Evolutionary conservation across 2,113 vertebrate genomes (phyloP).

Genomic region (Craseonycteris thonglongyai): DNA sequence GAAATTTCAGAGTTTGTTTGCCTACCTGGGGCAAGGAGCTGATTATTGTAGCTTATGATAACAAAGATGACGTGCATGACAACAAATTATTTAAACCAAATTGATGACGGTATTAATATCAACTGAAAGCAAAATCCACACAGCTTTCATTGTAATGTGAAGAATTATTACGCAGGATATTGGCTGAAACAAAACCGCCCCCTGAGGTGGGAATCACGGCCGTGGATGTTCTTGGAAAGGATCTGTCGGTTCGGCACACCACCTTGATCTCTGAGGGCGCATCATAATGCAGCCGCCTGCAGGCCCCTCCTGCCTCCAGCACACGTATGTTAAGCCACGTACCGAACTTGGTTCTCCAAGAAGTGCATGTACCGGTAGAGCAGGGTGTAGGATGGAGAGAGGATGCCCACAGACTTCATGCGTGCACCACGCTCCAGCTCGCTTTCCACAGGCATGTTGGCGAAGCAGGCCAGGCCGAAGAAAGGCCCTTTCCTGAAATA

Average conservation of each 20-base stretch:
- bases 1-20: background rate
- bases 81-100: background rate
- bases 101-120: background rate
- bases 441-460: slow-evolving; percentile 98
- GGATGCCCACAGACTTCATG: slow-evolving; percentile 98
- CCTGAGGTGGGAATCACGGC: rapidly evolving
- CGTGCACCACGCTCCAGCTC: slow-evolving; percentile 94
- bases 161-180: rapidly evolving
- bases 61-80: background rate
- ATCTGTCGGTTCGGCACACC: background rate
- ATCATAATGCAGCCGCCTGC: rapidly evolving
- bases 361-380: slow-evolving; percentile 99
- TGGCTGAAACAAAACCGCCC: background rate
- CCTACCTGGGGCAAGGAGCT: background rate
- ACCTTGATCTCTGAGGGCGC: rapidly evolving
- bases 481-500: slow-evolving; percentile 96
- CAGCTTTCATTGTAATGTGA: background rate
- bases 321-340: slow-evolving; percentile 10
- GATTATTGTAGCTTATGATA: background rate
- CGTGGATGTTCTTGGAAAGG: rapidly evolving
- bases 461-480: slow-evolving; percentile 97
- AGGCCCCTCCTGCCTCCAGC: rapidly evolving
- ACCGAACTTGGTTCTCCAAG: slow-evolving; percentile 98
- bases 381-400: slow-evolving; percentile 96
- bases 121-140: background rate